Evolutionary conservation across 2,113 vertebrate genomes (phyloP).

Genomic region (Rhinichthys klamathensis): DNA sequence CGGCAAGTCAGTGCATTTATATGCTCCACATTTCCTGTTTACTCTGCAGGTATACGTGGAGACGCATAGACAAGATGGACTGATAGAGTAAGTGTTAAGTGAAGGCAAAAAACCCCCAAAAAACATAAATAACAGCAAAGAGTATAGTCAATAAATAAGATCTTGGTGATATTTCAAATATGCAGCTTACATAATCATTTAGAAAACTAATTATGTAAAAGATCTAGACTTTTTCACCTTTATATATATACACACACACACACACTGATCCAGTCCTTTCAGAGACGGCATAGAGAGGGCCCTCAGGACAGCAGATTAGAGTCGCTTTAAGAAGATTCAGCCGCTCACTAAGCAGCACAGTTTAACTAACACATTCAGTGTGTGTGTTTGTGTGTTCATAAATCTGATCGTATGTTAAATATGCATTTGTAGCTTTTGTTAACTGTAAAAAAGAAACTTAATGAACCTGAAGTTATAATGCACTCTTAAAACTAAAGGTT

Average conservation of each 20-base stretch:
- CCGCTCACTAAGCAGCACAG: background rate
- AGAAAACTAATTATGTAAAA: background rate
- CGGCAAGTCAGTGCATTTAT: conserved; percentile 43
- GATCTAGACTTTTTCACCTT: background rate
- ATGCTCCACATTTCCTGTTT: conserved; percentile 50
- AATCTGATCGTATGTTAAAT: background rate
- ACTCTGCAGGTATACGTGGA: conserved; percentile 32
- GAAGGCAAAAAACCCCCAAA: background rate
- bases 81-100: conserved; percentile 28
- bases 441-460: background rate
- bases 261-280: background rate
- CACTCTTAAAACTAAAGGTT: background rate
- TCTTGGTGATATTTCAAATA: background rate
- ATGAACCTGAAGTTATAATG: background rate
- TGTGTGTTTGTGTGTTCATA: background rate
- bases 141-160: conserved; percentile 4
- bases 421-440: background rate
- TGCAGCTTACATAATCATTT: background rate
- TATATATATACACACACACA: no score
- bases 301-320: conserved; percentile 30
- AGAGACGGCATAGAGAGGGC: background rate
- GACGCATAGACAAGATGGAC: conserved; percentile 15
- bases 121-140: background rate
- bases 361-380: background rate
- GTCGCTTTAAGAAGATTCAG: conserved; percentile 27